Evolutionary conservation across 2,888 invertebrate genomes (phyloP), one percentile per base, ranked within the genome.

Genomic region (Nysson spinosus): DNA sequence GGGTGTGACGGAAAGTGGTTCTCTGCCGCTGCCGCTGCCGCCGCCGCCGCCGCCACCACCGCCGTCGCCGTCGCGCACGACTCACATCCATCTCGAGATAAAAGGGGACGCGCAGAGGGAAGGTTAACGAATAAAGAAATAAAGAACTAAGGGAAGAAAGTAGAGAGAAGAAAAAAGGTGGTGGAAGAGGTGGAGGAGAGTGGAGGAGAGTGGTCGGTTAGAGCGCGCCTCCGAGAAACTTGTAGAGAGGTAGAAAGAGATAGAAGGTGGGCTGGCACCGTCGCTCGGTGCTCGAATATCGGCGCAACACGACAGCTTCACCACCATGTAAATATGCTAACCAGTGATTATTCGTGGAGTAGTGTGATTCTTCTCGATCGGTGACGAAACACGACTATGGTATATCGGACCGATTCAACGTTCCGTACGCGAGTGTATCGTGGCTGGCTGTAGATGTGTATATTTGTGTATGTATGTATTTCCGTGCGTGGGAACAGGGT

Each of bases 401-500:
- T n/a, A n/a, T n/a, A 19, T 30, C 49, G 22, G 24, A 37, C 12
- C 16, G 24, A 32, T 9, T 32, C 12, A 26, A 37, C 20, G 9
- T 22, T 11, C 40, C 9, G 11, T 39, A 0, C 12, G 24, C 11
- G 24, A 3, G 42, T 14, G 35, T 7, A 1, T 43, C 22, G 14
- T 16, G 24, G 17, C n/a, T 19, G 16, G 11, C 11, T 39, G 42
- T 24, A 32, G 20, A 44, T 46, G 64, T 32, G 19, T 9, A 34
- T 11, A 35, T 50, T 39, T 54, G 37, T 26, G 47, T 63, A 64
- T 58, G 40, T 47, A 43, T 54, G 44, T 54, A 50, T 64, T 47
- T 71, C 54, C 37, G 63, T 62, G 70, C 68, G 69, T 72, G 69
- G 68, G 79, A 70, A 76, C 79, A 69, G 74, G 72, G 74, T 72